Evolutionary conservation across 2,888 invertebrate genomes (phyloP).

Genomic region (Cryptus viduatorius): DNA sequence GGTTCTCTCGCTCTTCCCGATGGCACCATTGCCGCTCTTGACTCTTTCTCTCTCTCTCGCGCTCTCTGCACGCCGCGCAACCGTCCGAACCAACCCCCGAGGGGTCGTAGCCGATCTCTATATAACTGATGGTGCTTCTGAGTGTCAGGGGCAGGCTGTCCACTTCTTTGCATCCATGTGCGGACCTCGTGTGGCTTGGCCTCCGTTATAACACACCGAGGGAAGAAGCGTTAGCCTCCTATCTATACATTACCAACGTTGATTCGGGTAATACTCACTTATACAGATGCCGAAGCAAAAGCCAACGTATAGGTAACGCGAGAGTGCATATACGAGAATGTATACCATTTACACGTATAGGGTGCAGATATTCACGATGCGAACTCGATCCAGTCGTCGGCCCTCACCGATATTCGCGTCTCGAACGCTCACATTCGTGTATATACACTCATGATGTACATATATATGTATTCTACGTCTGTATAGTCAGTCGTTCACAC

Average conservation of each 20-base stretch:
- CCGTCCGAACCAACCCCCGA: conserved; percentile 52
- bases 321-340: neutral
- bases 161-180: conserved; percentile 81
- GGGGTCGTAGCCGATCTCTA: conserved; percentile 76
- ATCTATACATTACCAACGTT: conserved; percentile 7
- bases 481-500: neutral
- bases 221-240: conserved; percentile 43
- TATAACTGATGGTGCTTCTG: conserved; percentile 84
- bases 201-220: conserved; percentile 49
- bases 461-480: neutral
- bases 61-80: conserved; percentile 48
- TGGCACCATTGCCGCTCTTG: conserved; percentile 57
- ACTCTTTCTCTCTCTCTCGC: conserved; percentile 54
- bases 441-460: neutral
- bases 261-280: neutral
- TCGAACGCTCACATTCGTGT: conserved; percentile 25
- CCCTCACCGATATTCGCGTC: conserved; percentile 17
- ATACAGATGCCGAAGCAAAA: neutral
- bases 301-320: neutral
- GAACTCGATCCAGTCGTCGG: conserved; percentile 38
- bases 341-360: neutral
- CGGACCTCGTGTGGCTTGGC: conserved; percentile 47
- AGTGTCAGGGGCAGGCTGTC: conserved; percentile 83
- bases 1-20: conserved; percentile 57
- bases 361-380: conserved; percentile 22